phyloP scores from a whole-genome alignment of 2,113 vertebrate genomes.

The Tapirus terrestris region DNA sequence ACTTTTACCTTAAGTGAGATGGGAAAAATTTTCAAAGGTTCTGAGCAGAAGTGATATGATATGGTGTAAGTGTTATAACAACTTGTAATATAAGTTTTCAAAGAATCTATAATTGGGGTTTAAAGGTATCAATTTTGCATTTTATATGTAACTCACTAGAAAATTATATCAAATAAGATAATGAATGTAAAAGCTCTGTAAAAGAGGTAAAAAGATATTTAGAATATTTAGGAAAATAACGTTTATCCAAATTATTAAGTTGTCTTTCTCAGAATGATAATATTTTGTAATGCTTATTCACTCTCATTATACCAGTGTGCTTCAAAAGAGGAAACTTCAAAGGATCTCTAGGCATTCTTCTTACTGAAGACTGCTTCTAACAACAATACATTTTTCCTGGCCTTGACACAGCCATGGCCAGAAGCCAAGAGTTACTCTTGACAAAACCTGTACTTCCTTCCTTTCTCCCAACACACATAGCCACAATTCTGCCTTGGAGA shows the following conservation, averaged over 20 bases:
- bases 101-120: not conserved
- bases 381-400: constrained; percentile 2
- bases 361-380: constrained; percentile 9
- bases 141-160: constrained; percentile 18
- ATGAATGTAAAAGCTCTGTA: not conserved
- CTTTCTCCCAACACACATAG: not conserved
- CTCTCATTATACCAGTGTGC: not conserved
- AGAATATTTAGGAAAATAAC: constrained; percentile 6
- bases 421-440: not conserved
- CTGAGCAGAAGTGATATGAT: not conserved
- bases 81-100: not conserved
- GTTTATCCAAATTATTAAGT: not conserved
- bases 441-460: not conserved
- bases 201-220: constrained; percentile 27
- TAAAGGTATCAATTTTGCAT: constrained; percentile 39
- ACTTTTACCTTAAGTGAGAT: not conserved
- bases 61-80: not conserved
- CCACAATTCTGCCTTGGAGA: not conserved
- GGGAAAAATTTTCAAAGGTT: not conserved
- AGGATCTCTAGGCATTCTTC: not conserved
- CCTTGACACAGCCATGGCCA: not conserved
- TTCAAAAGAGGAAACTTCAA: constrained; percentile 15
- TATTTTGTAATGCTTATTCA: not conserved
- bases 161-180: constrained; percentile 42
- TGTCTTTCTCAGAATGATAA: constrained; percentile 23